phyloP scores from a whole-genome alignment of 2,797 vertebrate genomes.

The Orientallactaga sibirica region DNA sequence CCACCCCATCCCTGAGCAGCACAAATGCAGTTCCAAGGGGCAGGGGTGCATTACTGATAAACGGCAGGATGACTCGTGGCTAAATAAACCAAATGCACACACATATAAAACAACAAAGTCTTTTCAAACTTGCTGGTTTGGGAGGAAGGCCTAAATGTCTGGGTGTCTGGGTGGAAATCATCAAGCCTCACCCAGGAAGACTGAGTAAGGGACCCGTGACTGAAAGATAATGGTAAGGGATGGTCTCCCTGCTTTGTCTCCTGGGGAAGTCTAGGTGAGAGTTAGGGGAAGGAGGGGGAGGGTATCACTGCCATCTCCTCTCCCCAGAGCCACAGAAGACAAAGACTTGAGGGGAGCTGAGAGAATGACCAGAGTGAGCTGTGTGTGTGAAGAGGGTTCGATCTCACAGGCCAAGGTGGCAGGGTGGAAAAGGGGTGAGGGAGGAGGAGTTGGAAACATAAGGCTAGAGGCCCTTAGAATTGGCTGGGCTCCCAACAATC shows the following conservation, averaged over 20 bases:
- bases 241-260: conserved; percentile 75
- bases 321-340: conserved; percentile 67
- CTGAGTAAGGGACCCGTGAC: background rate
- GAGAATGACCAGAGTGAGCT: conserved; percentile 46
- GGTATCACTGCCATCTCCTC: conserved; percentile 4
- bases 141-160: background rate
- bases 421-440: background rate
- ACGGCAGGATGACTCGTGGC: background rate
- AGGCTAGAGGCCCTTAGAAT: background rate
- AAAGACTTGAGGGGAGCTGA: conserved; percentile 70
- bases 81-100: conserved; percentile 5
- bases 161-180: background rate
- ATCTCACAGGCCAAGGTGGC: conserved; percentile 1
- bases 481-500: background rate
- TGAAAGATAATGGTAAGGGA: conserved; percentile 22
- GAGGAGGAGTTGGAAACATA: background rate
- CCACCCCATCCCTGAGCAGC: background rate
- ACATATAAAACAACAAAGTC: background rate
- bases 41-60: background rate
- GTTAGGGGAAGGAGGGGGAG: conserved; percentile 26
- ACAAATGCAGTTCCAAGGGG: conserved; percentile 33
- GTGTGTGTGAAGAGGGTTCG: background rate
- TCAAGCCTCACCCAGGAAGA: background rate
- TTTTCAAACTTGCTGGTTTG: conserved; percentile 49
- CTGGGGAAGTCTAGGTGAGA: conserved; percentile 15